These are phyloP conservation scores for Oophaga pumilio DNA, from an alignment of 2,113 vertebrate species.

Conservation along the genomic window DNA sequence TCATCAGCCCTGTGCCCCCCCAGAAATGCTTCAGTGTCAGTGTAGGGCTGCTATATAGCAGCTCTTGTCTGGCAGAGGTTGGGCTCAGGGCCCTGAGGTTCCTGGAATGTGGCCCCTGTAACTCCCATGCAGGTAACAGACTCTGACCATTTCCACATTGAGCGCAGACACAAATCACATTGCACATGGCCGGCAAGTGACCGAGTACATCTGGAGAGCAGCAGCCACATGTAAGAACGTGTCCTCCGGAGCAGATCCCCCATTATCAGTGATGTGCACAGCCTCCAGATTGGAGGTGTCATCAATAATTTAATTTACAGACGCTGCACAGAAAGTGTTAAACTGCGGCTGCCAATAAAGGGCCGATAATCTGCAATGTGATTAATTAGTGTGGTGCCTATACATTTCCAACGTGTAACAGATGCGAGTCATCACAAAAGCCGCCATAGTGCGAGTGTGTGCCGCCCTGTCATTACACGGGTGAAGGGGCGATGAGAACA, in stretches of 20 bases:
- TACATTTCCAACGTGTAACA: not conserved
- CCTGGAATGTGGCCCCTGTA: not conserved
- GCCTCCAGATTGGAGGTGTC: not conserved
- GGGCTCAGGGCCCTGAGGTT: not conserved
- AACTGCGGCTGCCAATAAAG: not conserved
- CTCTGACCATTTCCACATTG: not conserved
- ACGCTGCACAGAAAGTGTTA: not conserved
- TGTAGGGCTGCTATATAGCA: no score
- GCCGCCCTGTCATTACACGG: not conserved
- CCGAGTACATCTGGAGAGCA: not conserved
- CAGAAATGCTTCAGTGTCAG: no score
- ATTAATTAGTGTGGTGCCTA: not conserved
- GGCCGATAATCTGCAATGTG: not conserved
- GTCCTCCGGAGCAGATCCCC: not conserved
- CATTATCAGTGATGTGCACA: not conserved
- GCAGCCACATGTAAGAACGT: not conserved
- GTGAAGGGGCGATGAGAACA: conserved; percentile 5
- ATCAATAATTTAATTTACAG: not conserved
- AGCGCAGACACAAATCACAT: not conserved
- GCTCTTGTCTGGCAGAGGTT: not conserved
- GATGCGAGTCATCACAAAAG: not conserved
- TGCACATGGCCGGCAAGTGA: not conserved
- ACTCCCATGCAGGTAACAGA: not conserved
- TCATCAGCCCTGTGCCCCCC: no score
- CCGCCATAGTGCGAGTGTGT: not conserved